These are phyloP conservation scores for Bugulina stolonifera DNA, from an alignment of 2,888 invertebrate genomes.

Conservation along the genomic window DNA sequence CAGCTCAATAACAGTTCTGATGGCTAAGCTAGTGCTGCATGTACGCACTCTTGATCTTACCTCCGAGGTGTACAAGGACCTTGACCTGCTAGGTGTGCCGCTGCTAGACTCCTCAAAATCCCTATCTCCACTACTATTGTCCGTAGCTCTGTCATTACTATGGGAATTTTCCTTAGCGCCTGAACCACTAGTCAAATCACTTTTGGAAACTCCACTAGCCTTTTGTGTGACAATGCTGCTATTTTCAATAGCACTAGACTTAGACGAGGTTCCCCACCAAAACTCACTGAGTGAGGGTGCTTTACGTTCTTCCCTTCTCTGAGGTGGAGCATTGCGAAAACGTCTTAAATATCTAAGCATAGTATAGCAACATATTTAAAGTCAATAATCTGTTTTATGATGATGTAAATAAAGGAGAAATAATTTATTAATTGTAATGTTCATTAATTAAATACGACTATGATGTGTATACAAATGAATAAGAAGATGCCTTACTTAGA, in stretches of 20 bases:
- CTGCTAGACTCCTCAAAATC: slow-evolving; percentile 6
- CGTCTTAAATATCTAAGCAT: slow-evolving; percentile 15
- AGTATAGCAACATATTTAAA: too few relatives aligned
- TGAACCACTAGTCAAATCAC: not conserved
- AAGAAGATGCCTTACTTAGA: slow-evolving; percentile 23
- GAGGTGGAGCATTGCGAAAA: slow-evolving; percentile 8
- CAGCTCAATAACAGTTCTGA: too few relatives aligned
- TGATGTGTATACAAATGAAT: too few relatives aligned
- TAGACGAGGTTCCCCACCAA: not conserved
- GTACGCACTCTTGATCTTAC: too few relatives aligned
- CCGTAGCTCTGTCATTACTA: not conserved
- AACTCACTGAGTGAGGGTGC: slow-evolving; percentile 8
- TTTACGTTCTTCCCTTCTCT: not conserved
- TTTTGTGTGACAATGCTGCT: not conserved
- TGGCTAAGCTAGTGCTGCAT: too few relatives aligned
- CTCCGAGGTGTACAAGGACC: too few relatives aligned
- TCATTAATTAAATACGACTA: too few relatives aligned
- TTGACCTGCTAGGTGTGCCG: not conserved
- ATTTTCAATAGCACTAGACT: not conserved
- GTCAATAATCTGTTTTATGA: too few relatives aligned
- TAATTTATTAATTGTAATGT: too few relatives aligned
- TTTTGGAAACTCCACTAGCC: not conserved
- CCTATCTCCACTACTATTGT: not conserved
- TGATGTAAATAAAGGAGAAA: too few relatives aligned
- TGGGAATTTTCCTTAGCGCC: too few relatives aligned